These are phyloP conservation scores for Otocyon megalotis DNA, from an alignment of 2,113 vertebrate species.

Conservation along the genomic window DNA sequence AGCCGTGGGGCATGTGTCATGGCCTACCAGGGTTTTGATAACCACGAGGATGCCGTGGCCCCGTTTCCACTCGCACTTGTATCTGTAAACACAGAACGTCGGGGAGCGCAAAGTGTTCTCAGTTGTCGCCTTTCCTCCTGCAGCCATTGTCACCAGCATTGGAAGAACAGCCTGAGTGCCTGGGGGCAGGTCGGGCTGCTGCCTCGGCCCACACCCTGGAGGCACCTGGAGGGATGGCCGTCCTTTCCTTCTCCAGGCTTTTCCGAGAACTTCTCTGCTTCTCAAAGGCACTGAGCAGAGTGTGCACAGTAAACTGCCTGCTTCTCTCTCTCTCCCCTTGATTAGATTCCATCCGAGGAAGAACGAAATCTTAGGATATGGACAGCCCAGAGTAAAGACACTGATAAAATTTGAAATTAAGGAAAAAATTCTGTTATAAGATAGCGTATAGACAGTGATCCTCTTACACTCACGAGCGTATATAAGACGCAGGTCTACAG, in stretches of 20 bases:
- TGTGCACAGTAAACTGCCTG: rapidly evolving
- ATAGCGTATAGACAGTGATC: rapidly evolving
- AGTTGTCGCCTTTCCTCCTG: too few relatives aligned
- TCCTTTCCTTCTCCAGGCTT: rapidly evolving
- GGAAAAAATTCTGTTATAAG: background rate
- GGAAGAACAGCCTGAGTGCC: background rate
- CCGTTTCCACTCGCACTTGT: background rate
- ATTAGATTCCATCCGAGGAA: background rate
- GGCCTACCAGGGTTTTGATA: too few relatives aligned
- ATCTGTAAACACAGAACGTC: rapidly evolving
- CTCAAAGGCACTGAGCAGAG: background rate
- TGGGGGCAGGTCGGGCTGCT: background rate
- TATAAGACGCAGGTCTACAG: rapidly evolving
- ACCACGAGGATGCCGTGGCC: background rate
- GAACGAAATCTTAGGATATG: background rate
- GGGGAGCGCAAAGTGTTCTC: background rate
- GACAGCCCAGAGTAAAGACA: background rate
- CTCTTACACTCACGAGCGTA: rapidly evolving
- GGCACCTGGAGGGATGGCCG: rapidly evolving
- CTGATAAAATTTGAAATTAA: background rate
- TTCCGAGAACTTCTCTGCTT: background rate
- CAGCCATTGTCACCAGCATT: rapidly evolving
- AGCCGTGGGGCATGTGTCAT: rapidly evolving
- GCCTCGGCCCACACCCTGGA: rapidly evolving
- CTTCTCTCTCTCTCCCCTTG: background rate